Conservation (phyloP, 1,140 invertebrate genomes). For the Bombyx mandarina region DNA sequence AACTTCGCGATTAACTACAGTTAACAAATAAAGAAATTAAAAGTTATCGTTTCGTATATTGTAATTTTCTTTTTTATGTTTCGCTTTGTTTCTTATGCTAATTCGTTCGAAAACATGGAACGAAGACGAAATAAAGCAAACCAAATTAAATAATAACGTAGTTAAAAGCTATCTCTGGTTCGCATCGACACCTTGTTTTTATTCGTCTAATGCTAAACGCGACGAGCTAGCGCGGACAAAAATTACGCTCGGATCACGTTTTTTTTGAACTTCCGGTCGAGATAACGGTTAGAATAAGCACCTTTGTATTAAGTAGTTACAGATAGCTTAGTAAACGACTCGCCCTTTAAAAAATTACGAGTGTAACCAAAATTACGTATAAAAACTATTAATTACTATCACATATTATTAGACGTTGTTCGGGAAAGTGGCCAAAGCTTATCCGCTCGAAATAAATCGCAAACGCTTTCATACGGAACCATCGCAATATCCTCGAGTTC, state of each 20-base stretch:
- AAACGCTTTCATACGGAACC: constrained; percentile 32
- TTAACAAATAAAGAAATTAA: no score
- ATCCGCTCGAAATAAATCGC: constrained; percentile 36
- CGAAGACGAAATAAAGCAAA: constrained; percentile 35
- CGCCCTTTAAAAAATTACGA: constrained; percentile 10
- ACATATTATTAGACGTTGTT: no score
- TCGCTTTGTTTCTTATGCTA: constrained; percentile 13
- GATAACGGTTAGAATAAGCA: constrained; percentile 53
- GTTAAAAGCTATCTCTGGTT: constrained; percentile 47
- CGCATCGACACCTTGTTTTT: constrained; percentile 55
- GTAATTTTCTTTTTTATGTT: constrained; percentile 13
- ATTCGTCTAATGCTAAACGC: constrained; percentile 42
- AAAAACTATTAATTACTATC: no score
- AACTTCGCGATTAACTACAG: no score
- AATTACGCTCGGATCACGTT: constrained; percentile 49
- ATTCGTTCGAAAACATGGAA: constrained; percentile 10
- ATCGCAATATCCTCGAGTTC: constrained; percentile 43
- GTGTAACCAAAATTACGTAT: no score
- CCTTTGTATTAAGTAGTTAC: constrained; percentile 48
- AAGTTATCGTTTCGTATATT: background rate
- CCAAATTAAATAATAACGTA: constrained; percentile 49
- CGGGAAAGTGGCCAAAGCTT: constrained; percentile 17
- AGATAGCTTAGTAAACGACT: constrained; percentile 35
- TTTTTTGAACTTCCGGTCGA: constrained; percentile 55
- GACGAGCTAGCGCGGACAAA: constrained; percentile 28